These are phyloP conservation scores for Petrosia ficiformis DNA, from an alignment of 37 sponge, comb jelly and placozoan genomes.

Conservation along the genomic window DNA sequence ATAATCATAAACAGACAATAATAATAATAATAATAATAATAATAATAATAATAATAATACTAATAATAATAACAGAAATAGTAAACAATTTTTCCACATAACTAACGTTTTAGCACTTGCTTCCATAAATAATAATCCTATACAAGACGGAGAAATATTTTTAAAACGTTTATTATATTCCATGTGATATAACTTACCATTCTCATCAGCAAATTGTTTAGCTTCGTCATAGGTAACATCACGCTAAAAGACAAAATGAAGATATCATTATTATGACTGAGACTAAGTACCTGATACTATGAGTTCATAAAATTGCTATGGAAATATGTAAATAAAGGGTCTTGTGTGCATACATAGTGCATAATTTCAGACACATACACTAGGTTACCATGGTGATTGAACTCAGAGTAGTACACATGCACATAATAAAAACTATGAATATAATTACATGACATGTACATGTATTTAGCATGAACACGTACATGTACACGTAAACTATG, in stretches of 20 bases:
- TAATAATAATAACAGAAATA: not conserved
- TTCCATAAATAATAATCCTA: conserved; percentile 91
- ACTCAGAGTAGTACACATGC: not conserved
- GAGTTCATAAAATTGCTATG: no score
- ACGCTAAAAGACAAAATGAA: conserved; percentile 63
- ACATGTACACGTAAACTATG: no score
- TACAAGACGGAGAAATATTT: not conserved
- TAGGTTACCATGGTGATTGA: no score
- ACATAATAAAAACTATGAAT: no score
- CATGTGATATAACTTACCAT: conserved; percentile 86
- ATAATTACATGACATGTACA: no score
- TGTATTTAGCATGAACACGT: no score
- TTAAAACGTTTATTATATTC: not conserved
- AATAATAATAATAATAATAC: not conserved
- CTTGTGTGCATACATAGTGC: no score
- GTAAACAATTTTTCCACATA: not conserved
- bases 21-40: not conserved
- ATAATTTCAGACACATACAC: no score
- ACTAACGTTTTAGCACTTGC: conserved; percentile 98
- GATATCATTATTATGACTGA: no score
- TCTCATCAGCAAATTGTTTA: conserved; percentile 98
- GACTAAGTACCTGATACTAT: no score
- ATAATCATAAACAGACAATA: conserved; percentile 5
- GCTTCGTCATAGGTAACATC: conserved; percentile 99
- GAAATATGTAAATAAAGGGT: no score